Evolutionary conservation across 37 sponge, comb jelly and placozoan genomes (phyloP).

Genomic region (Axinella damicornis): DNA sequence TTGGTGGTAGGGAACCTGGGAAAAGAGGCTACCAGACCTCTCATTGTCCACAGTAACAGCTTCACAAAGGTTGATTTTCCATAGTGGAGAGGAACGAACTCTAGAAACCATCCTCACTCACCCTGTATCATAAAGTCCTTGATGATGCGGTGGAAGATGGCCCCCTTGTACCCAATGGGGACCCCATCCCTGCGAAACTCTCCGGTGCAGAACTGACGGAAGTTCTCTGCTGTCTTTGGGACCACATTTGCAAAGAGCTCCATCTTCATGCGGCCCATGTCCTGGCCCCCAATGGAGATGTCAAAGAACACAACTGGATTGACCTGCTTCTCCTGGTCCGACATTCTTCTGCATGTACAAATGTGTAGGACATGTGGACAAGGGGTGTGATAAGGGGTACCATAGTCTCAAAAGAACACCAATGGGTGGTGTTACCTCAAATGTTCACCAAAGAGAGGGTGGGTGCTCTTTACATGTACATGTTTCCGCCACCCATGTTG

Average conservation of each 20-base stretch:
- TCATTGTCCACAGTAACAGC: no score
- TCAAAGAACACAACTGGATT: constrained; percentile 99
- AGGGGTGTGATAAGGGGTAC: no score
- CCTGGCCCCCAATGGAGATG: constrained; percentile 94
- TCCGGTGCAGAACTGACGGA: constrained; percentile 92
- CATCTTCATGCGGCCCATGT: constrained; percentile 95
- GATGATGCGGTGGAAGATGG: constrained; percentile 93
- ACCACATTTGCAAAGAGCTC: constrained; percentile 95
- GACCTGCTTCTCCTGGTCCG: constrained; percentile 28
- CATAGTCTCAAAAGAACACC: no score
- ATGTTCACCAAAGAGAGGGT: no score
- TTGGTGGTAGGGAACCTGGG: no score
- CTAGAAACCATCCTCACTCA: neutral
- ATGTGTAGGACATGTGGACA: no score
- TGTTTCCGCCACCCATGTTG: no score
- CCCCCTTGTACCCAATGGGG: constrained; percentile 90
- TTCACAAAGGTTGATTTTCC: no score
- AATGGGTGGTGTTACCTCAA: no score
- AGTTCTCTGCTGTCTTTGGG: constrained; percentile 97
- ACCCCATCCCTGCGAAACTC: constrained; percentile 91
- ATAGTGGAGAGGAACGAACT: no score
- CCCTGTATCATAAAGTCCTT: constrained; percentile 98
- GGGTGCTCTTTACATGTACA: no score
- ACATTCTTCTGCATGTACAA: neutral
- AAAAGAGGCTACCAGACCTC: no score